phyloP scores from a whole-genome alignment of 2,113 vertebrate genomes.

The Mustelus asterias region DNA sequence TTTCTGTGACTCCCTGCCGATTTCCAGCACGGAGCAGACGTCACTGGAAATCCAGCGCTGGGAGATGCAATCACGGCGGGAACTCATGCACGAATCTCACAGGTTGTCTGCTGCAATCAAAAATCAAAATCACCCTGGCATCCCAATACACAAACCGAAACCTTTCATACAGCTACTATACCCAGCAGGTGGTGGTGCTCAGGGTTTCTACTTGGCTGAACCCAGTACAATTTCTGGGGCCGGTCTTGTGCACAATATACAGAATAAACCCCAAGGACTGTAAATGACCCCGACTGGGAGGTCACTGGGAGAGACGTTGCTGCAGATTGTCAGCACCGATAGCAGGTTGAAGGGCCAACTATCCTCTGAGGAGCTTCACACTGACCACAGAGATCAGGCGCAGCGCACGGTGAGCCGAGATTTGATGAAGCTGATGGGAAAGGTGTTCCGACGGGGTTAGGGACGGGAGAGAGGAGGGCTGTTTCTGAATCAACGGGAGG shows the following conservation, averaged over 20 bases:
- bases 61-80: no score
- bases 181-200: not conserved
- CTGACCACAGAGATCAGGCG: not conserved
- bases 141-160: not conserved
- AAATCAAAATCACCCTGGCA: not conserved
- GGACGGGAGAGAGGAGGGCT: not conserved
- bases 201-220: not conserved
- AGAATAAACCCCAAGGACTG: not conserved
- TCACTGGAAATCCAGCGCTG: no score
- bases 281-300: not conserved
- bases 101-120: no score
- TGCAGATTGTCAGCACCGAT: not conserved
- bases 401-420: no score
- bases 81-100: no score
- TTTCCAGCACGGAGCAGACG: no score
- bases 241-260: not conserved
- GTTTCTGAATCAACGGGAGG: not conserved
- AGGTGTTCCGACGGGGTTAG: not conserved
- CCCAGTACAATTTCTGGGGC: not conserved
- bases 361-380: not conserved
- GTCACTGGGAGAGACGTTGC: not conserved
- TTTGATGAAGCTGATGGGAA: not conserved
- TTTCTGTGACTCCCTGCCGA: no score
- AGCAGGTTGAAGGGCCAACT: not conserved
- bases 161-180: not conserved